Evolutionary conservation across 2,113 vertebrate species (phyloP).

Genomic region (Xenopus borealis): DNA sequence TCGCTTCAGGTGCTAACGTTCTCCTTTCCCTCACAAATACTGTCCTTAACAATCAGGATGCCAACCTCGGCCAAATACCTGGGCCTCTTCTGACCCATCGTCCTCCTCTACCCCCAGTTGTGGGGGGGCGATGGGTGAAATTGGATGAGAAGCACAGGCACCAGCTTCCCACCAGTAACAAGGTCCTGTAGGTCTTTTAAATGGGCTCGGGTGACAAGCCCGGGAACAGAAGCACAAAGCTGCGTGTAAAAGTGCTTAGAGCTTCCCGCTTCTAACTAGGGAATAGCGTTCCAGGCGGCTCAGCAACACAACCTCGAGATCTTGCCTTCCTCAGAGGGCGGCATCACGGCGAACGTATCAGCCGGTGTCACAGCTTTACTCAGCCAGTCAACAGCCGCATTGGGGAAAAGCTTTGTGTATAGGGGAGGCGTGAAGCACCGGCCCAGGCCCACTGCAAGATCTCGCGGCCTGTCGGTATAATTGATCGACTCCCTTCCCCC

Average conservation of each 20-base stretch:
- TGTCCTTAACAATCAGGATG: not conserved
- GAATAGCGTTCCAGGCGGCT: too few relatives aligned
- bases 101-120: not conserved
- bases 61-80: not conserved
- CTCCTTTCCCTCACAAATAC: not conserved
- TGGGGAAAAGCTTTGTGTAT: too few relatives aligned
- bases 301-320: not conserved
- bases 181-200: too few relatives aligned
- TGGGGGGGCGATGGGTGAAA: too few relatives aligned
- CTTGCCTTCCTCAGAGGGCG: not conserved
- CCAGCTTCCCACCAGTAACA: too few relatives aligned
- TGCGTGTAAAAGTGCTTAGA: too few relatives aligned
- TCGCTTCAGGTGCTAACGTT: slow-evolving; percentile 1
- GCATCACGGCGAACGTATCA: not conserved
- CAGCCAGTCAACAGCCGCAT: too few relatives aligned
- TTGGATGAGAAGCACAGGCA: too few relatives aligned
- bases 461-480: not conserved
- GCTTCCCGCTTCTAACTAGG: too few relatives aligned
- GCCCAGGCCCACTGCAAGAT: not conserved
- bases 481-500: slow-evolving; percentile 40
- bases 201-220: too few relatives aligned
- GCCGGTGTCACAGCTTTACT: not conserved
- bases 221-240: too few relatives aligned
- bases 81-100: slow-evolving; percentile 8
- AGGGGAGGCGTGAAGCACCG: too few relatives aligned